phyloP scores from a whole-genome alignment of 2,888 invertebrate species.

The Cerastis leucographa region DNA sequence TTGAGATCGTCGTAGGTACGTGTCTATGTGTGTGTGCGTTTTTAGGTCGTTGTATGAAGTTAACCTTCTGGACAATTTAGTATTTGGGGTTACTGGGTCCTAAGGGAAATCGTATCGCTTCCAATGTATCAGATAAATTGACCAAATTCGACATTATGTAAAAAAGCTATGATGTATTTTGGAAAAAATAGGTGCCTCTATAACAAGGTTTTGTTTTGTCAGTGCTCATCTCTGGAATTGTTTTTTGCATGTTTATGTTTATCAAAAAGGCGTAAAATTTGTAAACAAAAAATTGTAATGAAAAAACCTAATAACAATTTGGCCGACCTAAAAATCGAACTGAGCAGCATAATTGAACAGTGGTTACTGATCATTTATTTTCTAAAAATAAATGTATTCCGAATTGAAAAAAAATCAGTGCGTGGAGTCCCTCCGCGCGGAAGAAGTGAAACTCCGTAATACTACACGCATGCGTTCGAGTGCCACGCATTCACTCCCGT shows the following conservation, averaged over 20 bases:
- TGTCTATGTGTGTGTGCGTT: neutral
- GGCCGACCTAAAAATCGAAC: neutral
- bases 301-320: neutral
- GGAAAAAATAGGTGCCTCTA: neutral
- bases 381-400: neutral
- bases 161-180: conserved; percentile 30
- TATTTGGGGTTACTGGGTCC: neutral
- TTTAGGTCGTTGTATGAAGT: neutral
- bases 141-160: conserved; percentile 25
- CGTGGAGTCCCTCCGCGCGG: too few relatives aligned
- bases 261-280: neutral
- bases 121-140: conserved; percentile 36
- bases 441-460: too few relatives aligned
- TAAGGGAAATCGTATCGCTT: conserved; percentile 48
- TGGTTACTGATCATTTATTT: neutral
- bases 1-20: neutral
- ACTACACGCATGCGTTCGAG: too few relatives aligned
- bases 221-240: neutral
- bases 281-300: neutral
- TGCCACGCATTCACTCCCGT: too few relatives aligned
- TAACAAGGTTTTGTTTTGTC: neutral
- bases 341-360: too few relatives aligned
- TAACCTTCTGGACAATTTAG: neutral
- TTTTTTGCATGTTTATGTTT: neutral
- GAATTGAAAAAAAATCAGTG: too few relatives aligned